phyloP scores from a whole-genome alignment of 2,113 vertebrate species.

The Pseudorasbora parva region DNA sequence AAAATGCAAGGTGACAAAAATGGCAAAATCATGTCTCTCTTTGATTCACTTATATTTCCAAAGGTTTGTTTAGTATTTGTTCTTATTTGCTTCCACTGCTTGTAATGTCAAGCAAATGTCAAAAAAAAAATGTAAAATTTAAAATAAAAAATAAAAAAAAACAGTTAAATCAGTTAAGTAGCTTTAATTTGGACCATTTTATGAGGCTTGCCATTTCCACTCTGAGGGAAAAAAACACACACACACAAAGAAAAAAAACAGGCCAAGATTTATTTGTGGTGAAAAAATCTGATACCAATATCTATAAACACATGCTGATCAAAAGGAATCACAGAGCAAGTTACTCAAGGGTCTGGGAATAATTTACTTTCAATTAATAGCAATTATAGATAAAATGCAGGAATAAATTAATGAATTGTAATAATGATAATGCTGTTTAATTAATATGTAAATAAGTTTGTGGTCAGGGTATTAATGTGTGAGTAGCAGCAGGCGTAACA shows the following conservation, averaged over 20 bases:
- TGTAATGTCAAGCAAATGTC: neutral
- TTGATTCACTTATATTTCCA: neutral
- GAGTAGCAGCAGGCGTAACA: neutral
- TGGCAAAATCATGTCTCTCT: neutral
- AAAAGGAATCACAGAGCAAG: neutral
- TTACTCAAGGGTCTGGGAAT: slow-evolving; percentile 19
- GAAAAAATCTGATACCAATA: slow-evolving; percentile 13
- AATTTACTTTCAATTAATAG: slow-evolving; percentile 26
- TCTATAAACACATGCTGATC: slow-evolving; percentile 1
- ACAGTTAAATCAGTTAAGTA: too few species aligned
- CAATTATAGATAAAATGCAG: slow-evolving; percentile 35
- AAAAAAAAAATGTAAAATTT: too few species aligned
- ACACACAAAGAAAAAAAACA: neutral
- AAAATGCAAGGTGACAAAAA: neutral
- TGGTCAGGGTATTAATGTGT: slow-evolving; percentile 22
- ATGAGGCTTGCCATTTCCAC: neutral
- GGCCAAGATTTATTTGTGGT: neutral
- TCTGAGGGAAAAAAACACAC: neutral
- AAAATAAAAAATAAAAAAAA: too few species aligned
- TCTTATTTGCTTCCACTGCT: neutral
- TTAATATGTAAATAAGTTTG: slow-evolving; percentile 38
- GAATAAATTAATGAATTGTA: neutral
- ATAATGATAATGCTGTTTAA: slow-evolving; percentile 33
- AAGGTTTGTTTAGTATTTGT: neutral
- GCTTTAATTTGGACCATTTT: neutral